Evolutionary conservation across 1,140 invertebrate genomes (phyloP).

Genomic region (Microplitis mediator): DNA sequence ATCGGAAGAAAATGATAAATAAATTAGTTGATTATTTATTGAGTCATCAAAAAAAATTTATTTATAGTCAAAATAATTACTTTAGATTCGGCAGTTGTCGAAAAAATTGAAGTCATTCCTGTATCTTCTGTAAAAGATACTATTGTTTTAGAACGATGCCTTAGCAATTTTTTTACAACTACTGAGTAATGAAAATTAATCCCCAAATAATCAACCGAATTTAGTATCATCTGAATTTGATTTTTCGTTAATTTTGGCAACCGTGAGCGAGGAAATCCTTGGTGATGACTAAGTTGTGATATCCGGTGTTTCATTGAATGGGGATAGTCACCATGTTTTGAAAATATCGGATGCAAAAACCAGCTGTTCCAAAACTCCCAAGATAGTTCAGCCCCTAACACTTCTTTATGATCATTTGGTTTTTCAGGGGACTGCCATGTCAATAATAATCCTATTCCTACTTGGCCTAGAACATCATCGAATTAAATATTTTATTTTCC

Average conservation of each 20-base stretch:
- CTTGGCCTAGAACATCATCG: slow-evolving; percentile 58
- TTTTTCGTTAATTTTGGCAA: slow-evolving; percentile 61
- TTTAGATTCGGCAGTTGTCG: too few relatives aligned
- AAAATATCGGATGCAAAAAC: slow-evolving; percentile 62
- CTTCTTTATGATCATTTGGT: slow-evolving; percentile 53
- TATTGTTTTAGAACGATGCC: not conserved
- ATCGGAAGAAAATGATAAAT: not conserved
- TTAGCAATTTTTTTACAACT: not conserved
- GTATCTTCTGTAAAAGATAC: slow-evolving; percentile 18
- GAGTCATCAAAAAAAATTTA: too few relatives aligned
- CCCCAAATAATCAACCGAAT: slow-evolving; percentile 54
- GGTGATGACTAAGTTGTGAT: slow-evolving; percentile 50
- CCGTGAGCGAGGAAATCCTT: slow-evolving; percentile 58
- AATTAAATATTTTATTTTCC: not conserved
- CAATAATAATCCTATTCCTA: slow-evolving; percentile 68
- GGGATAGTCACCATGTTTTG: slow-evolving; percentile 64
- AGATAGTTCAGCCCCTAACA: slow-evolving; percentile 61
- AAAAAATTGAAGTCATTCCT: slow-evolving; percentile 4
- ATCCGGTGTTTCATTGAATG: slow-evolving; percentile 58
- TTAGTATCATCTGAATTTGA: slow-evolving; percentile 57
- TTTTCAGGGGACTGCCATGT: slow-evolving; percentile 68
- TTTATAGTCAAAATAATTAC: too few relatives aligned
- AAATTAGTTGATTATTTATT: too few relatives aligned
- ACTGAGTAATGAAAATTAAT: slow-evolving; percentile 53
- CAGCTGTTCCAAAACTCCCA: slow-evolving; percentile 66